phyloP scores from a whole-genome alignment of 1,140 invertebrate genomes.

The Ips nitidus region DNA sequence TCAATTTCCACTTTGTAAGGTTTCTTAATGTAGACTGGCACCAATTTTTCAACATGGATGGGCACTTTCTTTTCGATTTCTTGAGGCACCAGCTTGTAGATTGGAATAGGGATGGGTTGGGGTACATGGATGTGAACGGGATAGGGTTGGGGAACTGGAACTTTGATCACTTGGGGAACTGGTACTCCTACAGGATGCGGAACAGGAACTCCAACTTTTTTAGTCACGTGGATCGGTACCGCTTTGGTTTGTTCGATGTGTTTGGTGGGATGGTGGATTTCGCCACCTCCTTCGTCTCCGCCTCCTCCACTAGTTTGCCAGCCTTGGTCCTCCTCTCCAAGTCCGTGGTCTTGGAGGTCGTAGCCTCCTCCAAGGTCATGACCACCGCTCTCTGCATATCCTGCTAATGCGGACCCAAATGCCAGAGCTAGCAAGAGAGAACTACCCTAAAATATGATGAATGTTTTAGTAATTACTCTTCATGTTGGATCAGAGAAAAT shows the following conservation, averaged over 20 bases:
- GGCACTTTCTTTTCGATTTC: conserved; percentile 73
- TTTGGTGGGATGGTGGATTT: conserved; percentile 54
- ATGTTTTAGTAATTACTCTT: neutral
- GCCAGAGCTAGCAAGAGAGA: conserved; percentile 41
- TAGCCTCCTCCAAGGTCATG: conserved; percentile 44
- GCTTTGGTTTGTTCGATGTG: conserved; percentile 67
- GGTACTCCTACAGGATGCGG: conserved; percentile 74
- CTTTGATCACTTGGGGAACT: conserved; percentile 71
- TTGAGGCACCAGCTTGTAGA: conserved; percentile 67
- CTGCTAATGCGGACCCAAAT: conserved; percentile 39
- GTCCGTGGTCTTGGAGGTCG: conserved; percentile 28
- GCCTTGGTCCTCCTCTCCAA: conserved; percentile 34
- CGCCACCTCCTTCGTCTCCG: conserved; percentile 43
- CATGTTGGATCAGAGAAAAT: neutral
- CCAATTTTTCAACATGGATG: conserved; percentile 73
- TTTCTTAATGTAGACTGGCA: conserved; percentile 74
- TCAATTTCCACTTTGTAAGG: conserved; percentile 77
- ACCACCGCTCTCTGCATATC: conserved; percentile 42
- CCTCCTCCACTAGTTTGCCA: conserved; percentile 25
- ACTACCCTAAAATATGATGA: conserved; percentile 29
- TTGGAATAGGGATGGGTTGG: conserved; percentile 71
- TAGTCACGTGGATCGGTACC: conserved; percentile 70
- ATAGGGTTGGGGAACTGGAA: conserved; percentile 75
- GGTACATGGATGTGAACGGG: conserved; percentile 70
- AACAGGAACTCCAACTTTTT: conserved; percentile 73